Evolutionary conservation across 2,113 vertebrate species (phyloP).

Genomic region (Ploceus nigricollis): DNA sequence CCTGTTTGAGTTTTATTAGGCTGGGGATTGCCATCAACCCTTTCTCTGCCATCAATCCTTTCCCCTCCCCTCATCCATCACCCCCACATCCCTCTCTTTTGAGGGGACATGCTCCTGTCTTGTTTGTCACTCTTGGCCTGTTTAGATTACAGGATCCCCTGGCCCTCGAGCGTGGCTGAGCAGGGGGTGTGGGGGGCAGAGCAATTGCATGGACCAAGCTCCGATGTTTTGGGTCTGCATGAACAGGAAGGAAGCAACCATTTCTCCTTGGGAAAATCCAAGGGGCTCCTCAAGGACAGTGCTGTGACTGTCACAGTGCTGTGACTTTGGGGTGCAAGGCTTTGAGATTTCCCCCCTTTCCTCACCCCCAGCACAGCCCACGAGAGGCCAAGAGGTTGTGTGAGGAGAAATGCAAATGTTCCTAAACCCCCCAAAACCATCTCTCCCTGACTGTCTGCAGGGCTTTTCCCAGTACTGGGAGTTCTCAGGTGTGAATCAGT

Average conservation of each 20-base stretch:
- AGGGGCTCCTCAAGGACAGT: background rate
- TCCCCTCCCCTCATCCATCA: background rate
- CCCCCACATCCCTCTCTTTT: background rate
- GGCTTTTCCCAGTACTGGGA: background rate
- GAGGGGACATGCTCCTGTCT: background rate
- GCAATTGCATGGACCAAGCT: background rate
- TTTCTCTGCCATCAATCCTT: background rate
- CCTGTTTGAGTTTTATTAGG: constrained; percentile 33
- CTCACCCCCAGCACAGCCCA: background rate
- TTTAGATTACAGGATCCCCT: background rate
- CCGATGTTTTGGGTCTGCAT: background rate
- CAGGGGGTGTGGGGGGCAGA: background rate
- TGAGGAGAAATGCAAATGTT: background rate
- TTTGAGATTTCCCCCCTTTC: background rate
- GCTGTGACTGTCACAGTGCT: background rate
- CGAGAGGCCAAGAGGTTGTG: background rate
- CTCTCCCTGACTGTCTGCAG: background rate
- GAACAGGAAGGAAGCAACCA: background rate
- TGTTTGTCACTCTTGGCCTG: background rate
- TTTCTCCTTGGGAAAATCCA: background rate
- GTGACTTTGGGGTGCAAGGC: background rate
- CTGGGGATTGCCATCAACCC: constrained; percentile 28
- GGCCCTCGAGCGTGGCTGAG: accelerated
- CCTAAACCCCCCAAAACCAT: background rate
- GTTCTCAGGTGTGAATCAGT: background rate